A percentile compares a stretch with the other conserved stretches of the same genome.
phyloP scores from a whole-genome alignment of 23 tunicate genomes.

The Diplosoma virens region DNA sequence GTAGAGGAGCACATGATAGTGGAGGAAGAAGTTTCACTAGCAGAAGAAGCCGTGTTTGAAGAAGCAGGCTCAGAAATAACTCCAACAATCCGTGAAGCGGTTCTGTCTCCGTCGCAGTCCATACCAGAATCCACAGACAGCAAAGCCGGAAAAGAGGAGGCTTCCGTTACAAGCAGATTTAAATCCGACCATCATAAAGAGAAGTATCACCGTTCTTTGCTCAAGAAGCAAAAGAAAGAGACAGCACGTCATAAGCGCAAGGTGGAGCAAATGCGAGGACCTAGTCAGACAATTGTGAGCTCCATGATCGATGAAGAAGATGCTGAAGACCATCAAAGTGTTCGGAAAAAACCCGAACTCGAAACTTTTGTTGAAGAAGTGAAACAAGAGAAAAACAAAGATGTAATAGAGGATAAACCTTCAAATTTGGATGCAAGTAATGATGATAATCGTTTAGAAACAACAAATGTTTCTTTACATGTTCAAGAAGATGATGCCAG shows the following conservation, averaged over 20 bases:
- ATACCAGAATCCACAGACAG: no score
- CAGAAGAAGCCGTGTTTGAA: no score
- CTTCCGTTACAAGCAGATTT: no score
- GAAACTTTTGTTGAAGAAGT: no score
- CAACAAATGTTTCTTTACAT: not conserved
- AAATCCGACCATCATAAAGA: not conserved
- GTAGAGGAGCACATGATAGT: conserved; percentile 33
- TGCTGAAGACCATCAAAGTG: no score
- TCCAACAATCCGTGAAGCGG: no score
- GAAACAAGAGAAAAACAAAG: no score
- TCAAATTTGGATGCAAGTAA: not conserved
- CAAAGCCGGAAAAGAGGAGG: no score
- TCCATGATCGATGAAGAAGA: conserved; percentile 56
- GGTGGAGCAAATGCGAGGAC: conserved; percentile 68
- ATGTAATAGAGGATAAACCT: no score
- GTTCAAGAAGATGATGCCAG: not conserved
- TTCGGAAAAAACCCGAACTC: no score
- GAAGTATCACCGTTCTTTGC: conserved; percentile 31
- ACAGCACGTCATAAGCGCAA: conserved; percentile 47
- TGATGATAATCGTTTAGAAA: not conserved
- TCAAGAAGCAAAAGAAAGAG: conserved; percentile 67
- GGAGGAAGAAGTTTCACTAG: conserved; percentile 31
- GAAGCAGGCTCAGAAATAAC: no score
- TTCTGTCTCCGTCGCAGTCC: no score
- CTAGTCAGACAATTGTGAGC: conserved; percentile 51